Base-by-base conservation (phyloP, 1,140 invertebrate species). In the Cotesia typhae region DNA sequence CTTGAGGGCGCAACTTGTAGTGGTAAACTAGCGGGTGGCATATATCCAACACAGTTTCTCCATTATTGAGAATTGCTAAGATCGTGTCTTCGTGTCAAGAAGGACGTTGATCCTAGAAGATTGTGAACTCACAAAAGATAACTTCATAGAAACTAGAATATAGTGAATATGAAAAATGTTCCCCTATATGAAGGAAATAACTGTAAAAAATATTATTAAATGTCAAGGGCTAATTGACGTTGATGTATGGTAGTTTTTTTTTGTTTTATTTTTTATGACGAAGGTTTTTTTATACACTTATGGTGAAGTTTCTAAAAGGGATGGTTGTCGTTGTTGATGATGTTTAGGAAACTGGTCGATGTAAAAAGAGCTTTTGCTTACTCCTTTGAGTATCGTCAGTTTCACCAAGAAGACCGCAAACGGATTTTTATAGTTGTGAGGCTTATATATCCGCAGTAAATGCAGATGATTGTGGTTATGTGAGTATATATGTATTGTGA, bases 31-130 rank as follows among this genome's bases (percentile, higher is more conserved):
- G 69, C 47, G 60, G 35, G 38, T 52, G 52, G 35, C 47, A 47
- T 47, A 36, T 47, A 37, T 55, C 63, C 57, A 71, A 80, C 78
- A 81, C 72, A 76, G 76, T 77, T 81, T 77, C 75, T 80, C 79
- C 77, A 80, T 81, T 79, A 81, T 75, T 69, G 70, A 51, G 67
- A 73, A 73, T 77, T 67, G 70, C 73, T 38, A 57, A 38, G 73
- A 57, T 68, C 69, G 64, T 65, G 69, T 63, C 53, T 37, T 47
- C 41, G 41, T 70, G 35, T 59, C 61, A 57, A 65, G 10, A 47
- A 14, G 57, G 65, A 57, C 55, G 67, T 70, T 70, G 73, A 71
- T 71, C 69, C 66, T 28, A 57, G 35, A 6, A 38, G 17, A 14
- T 53, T 55, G 28, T 35, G 20, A n/a, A 37, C 38, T 55, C 59